phyloP scores from a whole-genome alignment of 1,140 invertebrate genomes.

The Platorchestia sp. region DNA sequence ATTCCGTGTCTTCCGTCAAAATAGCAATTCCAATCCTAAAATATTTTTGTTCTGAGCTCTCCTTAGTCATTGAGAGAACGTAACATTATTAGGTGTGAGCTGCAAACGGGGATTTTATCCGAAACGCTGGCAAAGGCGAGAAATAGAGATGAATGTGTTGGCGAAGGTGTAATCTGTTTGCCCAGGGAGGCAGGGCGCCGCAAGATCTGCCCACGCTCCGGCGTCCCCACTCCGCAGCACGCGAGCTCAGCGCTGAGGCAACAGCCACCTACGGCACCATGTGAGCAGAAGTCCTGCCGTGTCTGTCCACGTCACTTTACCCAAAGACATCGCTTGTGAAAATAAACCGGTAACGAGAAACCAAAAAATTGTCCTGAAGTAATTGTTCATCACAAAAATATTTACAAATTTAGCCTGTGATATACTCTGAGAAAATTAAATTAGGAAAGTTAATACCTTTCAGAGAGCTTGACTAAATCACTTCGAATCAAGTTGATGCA shows the following conservation, averaged over 20 bases:
- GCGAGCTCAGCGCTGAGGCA: background rate
- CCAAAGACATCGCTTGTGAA: background rate
- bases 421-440: too few species aligned
- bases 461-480: too few species aligned
- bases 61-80: background rate
- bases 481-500: too few species aligned
- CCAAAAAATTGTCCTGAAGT: too few species aligned
- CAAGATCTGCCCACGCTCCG: conserved; percentile 14
- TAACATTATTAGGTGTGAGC: background rate
- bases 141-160: background rate
- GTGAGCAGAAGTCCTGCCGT: background rate
- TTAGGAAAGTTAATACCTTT: too few species aligned
- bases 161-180: conserved; percentile 45
- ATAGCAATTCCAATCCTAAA: background rate
- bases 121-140: background rate
- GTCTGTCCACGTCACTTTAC: background rate
- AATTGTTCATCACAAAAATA: too few species aligned
- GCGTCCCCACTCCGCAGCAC: background rate
- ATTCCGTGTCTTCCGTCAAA: background rate
- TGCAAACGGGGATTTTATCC: background rate
- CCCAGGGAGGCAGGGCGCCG: conserved; percentile 26
- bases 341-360: too few species aligned
- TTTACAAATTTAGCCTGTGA: too few species aligned
- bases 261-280: background rate
- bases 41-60: background rate